Evolutionary conservation across 2,113 vertebrate genomes (phyloP).

Genomic region (Struthio camelus): DNA sequence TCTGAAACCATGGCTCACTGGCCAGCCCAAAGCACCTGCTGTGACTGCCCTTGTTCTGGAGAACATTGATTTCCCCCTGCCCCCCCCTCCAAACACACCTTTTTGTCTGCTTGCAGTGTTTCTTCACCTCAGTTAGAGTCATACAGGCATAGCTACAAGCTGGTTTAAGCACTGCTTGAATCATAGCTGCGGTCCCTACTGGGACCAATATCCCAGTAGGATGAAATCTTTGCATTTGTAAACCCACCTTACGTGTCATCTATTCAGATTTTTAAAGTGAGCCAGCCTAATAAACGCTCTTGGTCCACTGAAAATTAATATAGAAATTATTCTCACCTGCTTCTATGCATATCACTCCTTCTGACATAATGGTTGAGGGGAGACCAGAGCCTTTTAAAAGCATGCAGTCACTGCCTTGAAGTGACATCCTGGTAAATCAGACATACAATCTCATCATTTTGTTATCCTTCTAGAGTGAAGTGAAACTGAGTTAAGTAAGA

Average conservation of each 20-base stretch:
- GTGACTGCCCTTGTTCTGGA: not conserved
- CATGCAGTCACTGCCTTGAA: not conserved
- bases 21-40: not conserved
- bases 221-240: not conserved
- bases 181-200: not conserved
- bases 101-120: not conserved
- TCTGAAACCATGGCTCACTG: not conserved
- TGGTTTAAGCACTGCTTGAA: not conserved
- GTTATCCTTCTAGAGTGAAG: not conserved
- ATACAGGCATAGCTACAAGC: not conserved
- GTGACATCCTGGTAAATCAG: not conserved
- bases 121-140: not conserved
- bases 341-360: not conserved
- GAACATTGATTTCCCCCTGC: not conserved
- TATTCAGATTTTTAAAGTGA: not conserved
- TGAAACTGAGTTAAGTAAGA: not conserved
- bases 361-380: not conserved
- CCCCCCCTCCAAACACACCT: too few species aligned
- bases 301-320: not conserved
- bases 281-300: not conserved
- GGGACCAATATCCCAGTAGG: not conserved
- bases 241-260: not conserved
- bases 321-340: not conserved
- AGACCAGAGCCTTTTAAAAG: not conserved
- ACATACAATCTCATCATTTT: not conserved